A percentile compares a stretch with the other conserved stretches of the same genome.
phyloP scores from a whole-genome alignment of 2,888 invertebrate genomes.

The Lasioglossum vierecki region DNA sequence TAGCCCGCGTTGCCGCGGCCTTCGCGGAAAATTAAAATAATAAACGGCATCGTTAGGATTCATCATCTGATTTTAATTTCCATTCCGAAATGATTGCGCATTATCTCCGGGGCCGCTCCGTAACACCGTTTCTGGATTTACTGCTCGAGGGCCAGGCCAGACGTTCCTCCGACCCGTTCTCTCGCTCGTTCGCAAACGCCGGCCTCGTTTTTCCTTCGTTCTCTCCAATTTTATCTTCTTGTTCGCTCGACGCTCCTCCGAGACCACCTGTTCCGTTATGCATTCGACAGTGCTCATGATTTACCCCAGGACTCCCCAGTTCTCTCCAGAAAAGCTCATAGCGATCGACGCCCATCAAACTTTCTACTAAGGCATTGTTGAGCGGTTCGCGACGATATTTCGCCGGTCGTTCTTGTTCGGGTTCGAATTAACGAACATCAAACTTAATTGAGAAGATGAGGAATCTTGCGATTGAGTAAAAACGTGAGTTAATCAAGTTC shows the following conservation, averaged over 20 bases:
- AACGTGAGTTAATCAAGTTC: no score
- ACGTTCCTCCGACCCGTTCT: slow-evolving; percentile 60
- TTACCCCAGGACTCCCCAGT: not conserved
- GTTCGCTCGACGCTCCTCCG: slow-evolving; percentile 31
- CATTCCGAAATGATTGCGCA: slow-evolving; percentile 84
- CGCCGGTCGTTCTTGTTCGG: no score
- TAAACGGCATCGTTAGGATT: slow-evolving; percentile 85
- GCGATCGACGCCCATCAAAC: not conserved
- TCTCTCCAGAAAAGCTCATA: not conserved
- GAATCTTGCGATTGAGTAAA: no score
- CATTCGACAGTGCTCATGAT: not conserved
- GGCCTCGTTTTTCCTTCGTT: slow-evolving; percentile 47
- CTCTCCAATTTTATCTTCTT: slow-evolving; percentile 61
- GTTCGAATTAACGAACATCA: no score
- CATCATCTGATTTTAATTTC: slow-evolving; percentile 85
- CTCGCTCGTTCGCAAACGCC: slow-evolving; percentile 33
- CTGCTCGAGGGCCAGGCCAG: slow-evolving; percentile 76
- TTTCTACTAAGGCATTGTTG: not conserved
- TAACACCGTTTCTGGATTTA: slow-evolving; percentile 82
- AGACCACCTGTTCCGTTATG: not conserved
- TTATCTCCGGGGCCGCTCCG: slow-evolving; percentile 80
- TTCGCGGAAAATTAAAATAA: slow-evolving; percentile 84
- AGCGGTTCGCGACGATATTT: no score
- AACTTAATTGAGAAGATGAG: no score
- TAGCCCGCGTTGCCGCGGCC: slow-evolving; percentile 69